Base-by-base conservation (phyloP, 2,888 invertebrate genomes). In the Drosophila lacicola region DNA sequence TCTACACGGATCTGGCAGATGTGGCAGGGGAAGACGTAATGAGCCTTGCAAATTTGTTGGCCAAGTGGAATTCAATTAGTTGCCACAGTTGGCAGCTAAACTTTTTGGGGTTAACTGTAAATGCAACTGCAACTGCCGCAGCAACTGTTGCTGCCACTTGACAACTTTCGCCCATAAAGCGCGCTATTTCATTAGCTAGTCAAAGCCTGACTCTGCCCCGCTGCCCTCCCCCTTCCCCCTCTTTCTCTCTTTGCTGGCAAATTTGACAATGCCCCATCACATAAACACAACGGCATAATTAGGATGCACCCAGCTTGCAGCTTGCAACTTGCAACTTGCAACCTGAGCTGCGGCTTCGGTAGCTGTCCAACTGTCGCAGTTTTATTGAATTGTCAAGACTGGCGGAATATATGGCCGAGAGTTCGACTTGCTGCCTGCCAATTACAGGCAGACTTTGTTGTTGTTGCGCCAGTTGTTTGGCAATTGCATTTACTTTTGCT, bases 321-420 rank as follows among this genome's bases (percentile, higher is more conserved):
- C 37, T 54, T 37, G 63, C 53, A 58, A 63, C 69, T 37, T 73
- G 73, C 69, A 65, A 37, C 37, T 54, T 37, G 63, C 53, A 58
- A 63, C 69, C 42, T 73, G 73, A 57, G 29, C 63, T 39, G 56
- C 13, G 50, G 51, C 34, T 42, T 21, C 39, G 34, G 37, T 33
- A 34, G 53, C 65, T 47, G 54, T 58, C 58, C 54, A 74, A 68
- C 65, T 67, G 74, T 70, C 82, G 71, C 70, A 51, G 61, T 80
- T 86, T 83, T 83, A 83, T 83, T 83, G 82, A 83, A 83, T 83
- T 83, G 86, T 83, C 83, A 82, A 80, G 78, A 57, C 21, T 9
- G 34, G 19, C 8, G 56, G 65, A 74, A 66, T 65, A 77, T 77
- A 66, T 74, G 78, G 74, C 60, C 69, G 50, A 51, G 45, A 70